phyloP scores from a whole-genome alignment of 2,113 vertebrate species.

The Rafetus swinhoei region DNA sequence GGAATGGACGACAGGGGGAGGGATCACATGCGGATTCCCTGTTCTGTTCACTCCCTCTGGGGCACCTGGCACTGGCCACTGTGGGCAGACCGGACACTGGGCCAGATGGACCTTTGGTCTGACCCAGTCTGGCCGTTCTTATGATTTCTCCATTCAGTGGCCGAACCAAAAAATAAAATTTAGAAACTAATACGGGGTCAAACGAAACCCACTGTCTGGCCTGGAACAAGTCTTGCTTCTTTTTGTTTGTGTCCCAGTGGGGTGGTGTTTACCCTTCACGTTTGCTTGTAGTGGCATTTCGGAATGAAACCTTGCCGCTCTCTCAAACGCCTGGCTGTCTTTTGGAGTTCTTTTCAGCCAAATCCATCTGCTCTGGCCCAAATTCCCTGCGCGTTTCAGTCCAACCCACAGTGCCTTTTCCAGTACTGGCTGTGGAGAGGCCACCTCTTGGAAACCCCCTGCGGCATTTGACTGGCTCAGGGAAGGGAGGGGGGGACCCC shows the following conservation, averaged over 20 bases:
- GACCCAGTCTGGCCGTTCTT: too few species aligned
- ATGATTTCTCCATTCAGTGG: background rate
- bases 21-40: too few species aligned
- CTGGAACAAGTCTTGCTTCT: background rate
- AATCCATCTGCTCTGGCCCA: background rate
- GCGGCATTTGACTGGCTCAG: too few species aligned
- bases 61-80: too few species aligned
- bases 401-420: background rate
- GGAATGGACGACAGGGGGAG: too few species aligned
- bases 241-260: background rate
- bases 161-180: background rate
- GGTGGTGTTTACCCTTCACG: too few species aligned
- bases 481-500: too few species aligned
- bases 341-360: background rate
- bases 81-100: too few species aligned
- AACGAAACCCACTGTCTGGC: background rate
- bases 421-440: background rate
- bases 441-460: background rate
- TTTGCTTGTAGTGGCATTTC: background rate
- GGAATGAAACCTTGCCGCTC: background rate
- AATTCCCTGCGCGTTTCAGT: background rate
- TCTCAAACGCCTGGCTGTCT: background rate
- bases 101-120: too few species aligned
- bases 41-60: too few species aligned
- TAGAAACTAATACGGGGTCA: background rate